Evolutionary conservation across 2,113 vertebrate species (phyloP), one percentile per base, ranked within the genome.

Genomic region (Lamprologus callipterus): DNA sequence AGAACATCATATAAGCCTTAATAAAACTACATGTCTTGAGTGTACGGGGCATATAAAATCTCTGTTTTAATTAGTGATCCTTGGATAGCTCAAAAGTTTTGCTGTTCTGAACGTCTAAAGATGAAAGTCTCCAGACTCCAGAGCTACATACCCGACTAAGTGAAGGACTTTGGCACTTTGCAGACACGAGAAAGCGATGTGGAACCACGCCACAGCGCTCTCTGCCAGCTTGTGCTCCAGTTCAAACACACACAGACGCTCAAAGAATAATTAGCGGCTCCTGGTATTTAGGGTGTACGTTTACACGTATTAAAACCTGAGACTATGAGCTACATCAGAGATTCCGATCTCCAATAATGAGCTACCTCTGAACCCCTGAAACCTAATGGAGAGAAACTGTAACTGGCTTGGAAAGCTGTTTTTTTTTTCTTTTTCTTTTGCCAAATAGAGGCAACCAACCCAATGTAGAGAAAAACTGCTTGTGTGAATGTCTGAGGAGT

Each of bases 81-180:
- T 55, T 37, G 14, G 21, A 47, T 37, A 78, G 68, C 26, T 57
- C 85, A 84, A 85, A 10, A 31, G 54, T 54, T 86, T 88, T 86
- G 14, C 21, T 42, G 9, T 60, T 31, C 58, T 85, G 45, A 63
- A 37, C 1, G 3, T 75, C 68, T 73, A 73, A 47, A 47, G 40
- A 45, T 73, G 68, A 73, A 73, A 16, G 60, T 82, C 53, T 81
- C 31, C 85, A 86, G 70, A 16, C 45, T 79, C 21, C 45, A 80
- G 83, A 93, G 82, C 83, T 81, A 85, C 73, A 55, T 3, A 75
- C 83, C 49, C 19, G 28, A 73, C 35, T n/a, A 55, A 86, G 58
- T 60, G 89, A 86, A 75, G 75, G 83, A 89, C 90, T 89, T 92
- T 87, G 88, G 91, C 92, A 91, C 81, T 55, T 9, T 3, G 80